Base-by-base conservation (phyloP, 2,888 invertebrate species). In the Phortica okadai region DNA sequence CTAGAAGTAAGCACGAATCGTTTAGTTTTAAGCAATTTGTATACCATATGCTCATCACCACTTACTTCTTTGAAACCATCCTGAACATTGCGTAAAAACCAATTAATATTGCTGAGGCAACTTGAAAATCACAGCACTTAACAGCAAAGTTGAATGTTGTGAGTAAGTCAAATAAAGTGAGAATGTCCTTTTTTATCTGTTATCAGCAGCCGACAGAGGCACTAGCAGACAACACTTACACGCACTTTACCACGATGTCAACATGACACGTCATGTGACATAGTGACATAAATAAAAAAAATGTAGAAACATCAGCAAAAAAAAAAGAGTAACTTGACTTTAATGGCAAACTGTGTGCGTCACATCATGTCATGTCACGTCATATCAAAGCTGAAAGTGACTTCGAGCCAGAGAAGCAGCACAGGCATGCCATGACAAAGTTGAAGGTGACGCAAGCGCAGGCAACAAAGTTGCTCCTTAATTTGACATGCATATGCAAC, bases 141-240 rank as follows among this genome's bases (percentile, higher is more conserved):
- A 50, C 50, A 14, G 50, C 50, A 3, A 50, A 6, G 50, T 14
- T 11, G 33, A 33, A 8, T 11, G 50, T 50, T 50, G 50, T 14
- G 8, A 50, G 50, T 8, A 33, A 50, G 50, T 11, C 50, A 50
- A 50, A 50, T 11, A 14, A 50, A 8, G 50, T 50, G 14, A 50
- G 50, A 14, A 50, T 8, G 50, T 50, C 50, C 59, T 59, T 59
- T 21, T 8, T 78, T 78, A 79, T 79, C 81, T 81, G 50, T 16
- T 59, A 16, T 64, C 77, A 85, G 82, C 84, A 84, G 84, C 84
- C 81, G 82, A 82, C 85, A 83, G 83, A 87, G 81, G 81, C 83
- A 83, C 82, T 80, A 83, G 81, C 85, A 82, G 84, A 85, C 87
- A 87, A 84, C 84, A 87, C 86, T 85, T 86, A 85, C 86, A 87